A percentile compares a stretch with the other conserved stretches of the same genome.
phyloP scores from a whole-genome alignment of 2,797 vertebrate genomes.

The Propithecus deckenii region DNA sequence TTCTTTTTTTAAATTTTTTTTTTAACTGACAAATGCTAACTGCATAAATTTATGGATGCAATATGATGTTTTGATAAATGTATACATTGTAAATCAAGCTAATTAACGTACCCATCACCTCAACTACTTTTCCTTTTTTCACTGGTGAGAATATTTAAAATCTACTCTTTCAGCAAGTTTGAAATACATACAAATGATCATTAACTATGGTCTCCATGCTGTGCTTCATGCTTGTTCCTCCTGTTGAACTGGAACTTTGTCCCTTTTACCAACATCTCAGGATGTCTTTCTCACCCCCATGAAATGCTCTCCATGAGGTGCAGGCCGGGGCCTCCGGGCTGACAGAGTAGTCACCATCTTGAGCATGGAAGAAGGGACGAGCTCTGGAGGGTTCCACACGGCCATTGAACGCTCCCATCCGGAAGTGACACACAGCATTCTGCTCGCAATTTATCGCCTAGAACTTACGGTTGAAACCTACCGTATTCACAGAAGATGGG shows the following conservation, averaged over 20 bases:
- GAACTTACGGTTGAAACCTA: not conserved
- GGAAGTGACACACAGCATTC: not conserved
- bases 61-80: not conserved
- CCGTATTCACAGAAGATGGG: rapidly evolving
- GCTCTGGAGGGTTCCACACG: not conserved
- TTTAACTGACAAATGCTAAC: not conserved
- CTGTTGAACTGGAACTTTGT: not conserved
- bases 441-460: not conserved
- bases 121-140: not conserved
- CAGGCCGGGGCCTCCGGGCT: rapidly evolving
- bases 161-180: not conserved
- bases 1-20: not conserved
- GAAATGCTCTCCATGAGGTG: rapidly evolving
- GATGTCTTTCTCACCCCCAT: not conserved
- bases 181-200: not conserved
- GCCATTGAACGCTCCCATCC: rapidly evolving
- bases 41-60: not conserved
- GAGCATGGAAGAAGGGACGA: too few relatives aligned
- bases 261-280: not conserved
- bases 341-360: not conserved
- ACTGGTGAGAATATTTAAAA: not conserved
- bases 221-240: not conserved
- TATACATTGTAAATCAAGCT: not conserved
- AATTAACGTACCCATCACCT: not conserved
- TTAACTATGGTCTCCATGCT: not conserved